Conservation (phyloP, 2,113 vertebrate genomes). For the Anhinga rufa region DNA sequence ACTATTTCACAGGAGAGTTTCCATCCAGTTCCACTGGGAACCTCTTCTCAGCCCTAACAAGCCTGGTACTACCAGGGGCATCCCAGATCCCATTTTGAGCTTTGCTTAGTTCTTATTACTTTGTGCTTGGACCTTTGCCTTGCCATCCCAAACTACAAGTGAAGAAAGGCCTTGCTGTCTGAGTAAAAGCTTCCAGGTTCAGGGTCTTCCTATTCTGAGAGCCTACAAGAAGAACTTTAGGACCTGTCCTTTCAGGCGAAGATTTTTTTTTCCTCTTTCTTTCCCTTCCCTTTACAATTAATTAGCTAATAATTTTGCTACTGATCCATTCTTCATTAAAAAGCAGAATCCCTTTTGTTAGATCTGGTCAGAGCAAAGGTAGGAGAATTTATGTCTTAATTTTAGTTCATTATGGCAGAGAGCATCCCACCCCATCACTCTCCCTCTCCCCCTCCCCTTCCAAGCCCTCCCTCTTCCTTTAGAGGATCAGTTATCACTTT, state of each 20-base stretch:
- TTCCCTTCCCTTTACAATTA: constrained; percentile 71
- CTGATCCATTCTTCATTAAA: constrained; percentile 79
- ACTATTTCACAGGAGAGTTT: constrained; percentile 8
- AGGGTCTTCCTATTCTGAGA: neutral
- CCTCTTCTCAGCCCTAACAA: neutral
- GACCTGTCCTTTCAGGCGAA: constrained; percentile 1
- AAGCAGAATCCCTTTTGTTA: constrained; percentile 68
- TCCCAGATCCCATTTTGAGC: neutral
- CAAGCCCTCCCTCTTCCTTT: constrained; percentile 54
- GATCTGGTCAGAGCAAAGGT: constrained; percentile 75
- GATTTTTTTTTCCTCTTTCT: neutral
- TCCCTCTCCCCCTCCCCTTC: constrained; percentile 41
- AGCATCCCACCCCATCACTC: constrained; percentile 73
- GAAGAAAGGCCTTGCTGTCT: neutral
- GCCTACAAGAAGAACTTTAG: neutral
- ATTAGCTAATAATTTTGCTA: constrained; percentile 80
- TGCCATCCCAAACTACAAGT: neutral
- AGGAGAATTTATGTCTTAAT: constrained; percentile 84
- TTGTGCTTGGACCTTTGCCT: neutral
- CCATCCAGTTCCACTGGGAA: neutral
- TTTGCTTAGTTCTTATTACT: neutral
- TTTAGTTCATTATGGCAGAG: constrained; percentile 79
- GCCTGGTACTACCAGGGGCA: neutral
- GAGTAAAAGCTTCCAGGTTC: neutral
- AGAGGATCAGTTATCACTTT: constrained; percentile 68